Evolutionary conservation across 2,113 vertebrate species (phyloP).

Genomic region (Misgurnus anguillicaudatus): DNA sequence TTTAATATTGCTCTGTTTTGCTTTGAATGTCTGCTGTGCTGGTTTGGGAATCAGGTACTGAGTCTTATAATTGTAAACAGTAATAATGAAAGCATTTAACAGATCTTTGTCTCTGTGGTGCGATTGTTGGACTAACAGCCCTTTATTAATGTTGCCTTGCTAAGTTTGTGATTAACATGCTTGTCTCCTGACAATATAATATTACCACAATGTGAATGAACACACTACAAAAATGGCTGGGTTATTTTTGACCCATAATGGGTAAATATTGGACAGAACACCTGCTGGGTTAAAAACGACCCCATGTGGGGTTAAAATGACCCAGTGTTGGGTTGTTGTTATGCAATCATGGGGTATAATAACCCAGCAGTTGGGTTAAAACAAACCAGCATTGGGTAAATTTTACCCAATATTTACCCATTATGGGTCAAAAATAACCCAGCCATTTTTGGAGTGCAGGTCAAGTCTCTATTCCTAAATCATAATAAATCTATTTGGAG

Average conservation of each 20-base stretch:
- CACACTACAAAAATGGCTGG: too few species aligned
- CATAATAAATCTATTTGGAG: conserved; percentile 8
- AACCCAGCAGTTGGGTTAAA: too few species aligned
- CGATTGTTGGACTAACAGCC: not conserved
- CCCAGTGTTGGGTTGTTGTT: not conserved
- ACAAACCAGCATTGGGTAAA: too few species aligned
- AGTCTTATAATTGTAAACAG: not conserved
- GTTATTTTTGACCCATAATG: too few species aligned
- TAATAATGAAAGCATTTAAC: too few species aligned
- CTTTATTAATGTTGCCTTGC: not conserved
- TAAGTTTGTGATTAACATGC: not conserved
- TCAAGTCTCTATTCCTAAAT: not conserved
- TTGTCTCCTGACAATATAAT: not conserved
- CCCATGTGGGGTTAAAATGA: not conserved
- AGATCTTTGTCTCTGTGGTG: not conserved
- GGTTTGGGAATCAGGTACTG: not conserved
- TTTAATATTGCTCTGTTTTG: not conserved
- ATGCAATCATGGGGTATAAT: too few species aligned
- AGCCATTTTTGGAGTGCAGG: too few species aligned
- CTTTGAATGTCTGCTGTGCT: not conserved
- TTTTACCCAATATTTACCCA: too few species aligned
- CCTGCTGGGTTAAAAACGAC: too few species aligned
- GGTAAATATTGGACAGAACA: too few species aligned
- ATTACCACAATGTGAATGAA: not conserved
- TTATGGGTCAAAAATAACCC: too few species aligned